These are phyloP conservation scores for Platichthys stellatus DNA, from an alignment of 2,113 vertebrate species.

Conservation along the genomic window DNA sequence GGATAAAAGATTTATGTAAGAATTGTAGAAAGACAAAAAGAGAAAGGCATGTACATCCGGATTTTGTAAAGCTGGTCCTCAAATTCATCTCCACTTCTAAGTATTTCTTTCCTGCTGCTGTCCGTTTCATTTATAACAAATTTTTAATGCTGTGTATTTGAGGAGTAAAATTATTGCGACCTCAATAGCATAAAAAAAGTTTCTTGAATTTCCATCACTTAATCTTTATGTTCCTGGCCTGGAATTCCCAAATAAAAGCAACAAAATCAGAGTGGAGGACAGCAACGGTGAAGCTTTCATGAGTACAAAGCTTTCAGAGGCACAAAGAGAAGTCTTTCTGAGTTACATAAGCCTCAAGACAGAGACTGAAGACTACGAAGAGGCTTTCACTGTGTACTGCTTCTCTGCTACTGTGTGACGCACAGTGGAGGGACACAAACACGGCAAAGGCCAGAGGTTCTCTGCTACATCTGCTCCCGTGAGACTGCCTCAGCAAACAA, in stretches of 20 bases:
- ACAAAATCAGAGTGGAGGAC: neutral
- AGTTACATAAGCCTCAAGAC: conserved; percentile 31
- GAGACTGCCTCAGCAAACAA: neutral
- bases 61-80: neutral
- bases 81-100: neutral
- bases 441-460: neutral
- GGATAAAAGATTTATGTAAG: neutral
- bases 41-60: neutral
- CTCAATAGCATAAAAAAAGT: neutral
- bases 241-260: neutral
- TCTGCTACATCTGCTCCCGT: neutral
- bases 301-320: conserved; percentile 8
- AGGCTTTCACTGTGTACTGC: conserved; percentile 2
- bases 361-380: neutral
- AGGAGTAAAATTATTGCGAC: neutral
- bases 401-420: conserved; percentile 23
- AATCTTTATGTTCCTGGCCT: conserved; percentile 2
- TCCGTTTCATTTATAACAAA: neutral
- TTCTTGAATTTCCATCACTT: neutral
- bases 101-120: neutral
- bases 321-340: neutral
- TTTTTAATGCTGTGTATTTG: neutral
- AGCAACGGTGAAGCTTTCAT: neutral
- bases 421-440: conserved; percentile 25
- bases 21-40: neutral